Conservation (phyloP, 2,113 vertebrate genomes). For the Hyaena hyaena region DNA sequence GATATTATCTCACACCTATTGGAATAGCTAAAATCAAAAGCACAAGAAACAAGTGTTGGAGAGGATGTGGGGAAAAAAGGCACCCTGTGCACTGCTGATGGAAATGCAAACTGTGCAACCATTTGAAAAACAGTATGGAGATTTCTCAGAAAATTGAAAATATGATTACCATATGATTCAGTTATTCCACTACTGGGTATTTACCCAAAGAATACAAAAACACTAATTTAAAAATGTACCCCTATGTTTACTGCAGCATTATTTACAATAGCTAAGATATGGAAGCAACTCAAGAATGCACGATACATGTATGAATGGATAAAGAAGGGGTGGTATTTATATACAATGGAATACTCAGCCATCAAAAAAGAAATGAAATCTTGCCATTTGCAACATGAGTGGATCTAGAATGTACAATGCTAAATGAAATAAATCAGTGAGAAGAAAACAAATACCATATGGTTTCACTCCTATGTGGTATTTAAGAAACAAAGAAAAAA, state of each 20-base stretch:
- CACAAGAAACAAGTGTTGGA: neutral
- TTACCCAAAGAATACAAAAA: neutral
- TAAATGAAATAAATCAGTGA: neutral
- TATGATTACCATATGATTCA: neutral
- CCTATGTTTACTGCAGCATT: neutral
- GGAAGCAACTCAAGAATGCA: neutral
- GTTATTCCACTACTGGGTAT: neutral
- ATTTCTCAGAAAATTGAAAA: neutral
- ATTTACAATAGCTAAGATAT: neutral
- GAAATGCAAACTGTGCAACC: neutral
- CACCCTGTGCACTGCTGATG: neutral
- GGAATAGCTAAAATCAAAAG: neutral
- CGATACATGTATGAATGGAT: too few relatives aligned
- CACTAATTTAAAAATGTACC: neutral
- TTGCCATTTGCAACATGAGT: neutral
- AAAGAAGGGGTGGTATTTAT: neutral
- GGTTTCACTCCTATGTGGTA: neutral
- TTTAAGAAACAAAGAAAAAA: neutral
- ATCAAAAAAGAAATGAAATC: neutral
- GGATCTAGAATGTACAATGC: neutral
- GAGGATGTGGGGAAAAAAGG: neutral
- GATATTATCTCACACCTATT: neutral
- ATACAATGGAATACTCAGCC: neutral
- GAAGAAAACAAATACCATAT: neutral
- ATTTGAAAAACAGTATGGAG: neutral